Evolutionary conservation across 2,113 vertebrate genomes (phyloP).

Genomic region (Pelobates fuscus): DNA sequence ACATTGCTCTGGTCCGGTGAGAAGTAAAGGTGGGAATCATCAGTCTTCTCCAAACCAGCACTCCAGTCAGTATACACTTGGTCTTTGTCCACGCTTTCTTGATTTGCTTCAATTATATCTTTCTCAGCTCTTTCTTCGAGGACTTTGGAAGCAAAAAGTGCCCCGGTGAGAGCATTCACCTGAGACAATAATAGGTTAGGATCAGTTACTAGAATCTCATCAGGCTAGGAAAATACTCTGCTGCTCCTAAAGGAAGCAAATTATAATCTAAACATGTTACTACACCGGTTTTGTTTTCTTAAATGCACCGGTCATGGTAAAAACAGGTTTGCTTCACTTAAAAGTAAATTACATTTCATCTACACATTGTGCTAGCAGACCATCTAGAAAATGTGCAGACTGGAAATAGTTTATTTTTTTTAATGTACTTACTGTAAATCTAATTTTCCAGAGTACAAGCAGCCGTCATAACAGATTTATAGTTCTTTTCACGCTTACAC

Average conservation of each 20-base stretch:
- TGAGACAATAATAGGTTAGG: constrained; percentile 52
- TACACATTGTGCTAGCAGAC: too few species aligned
- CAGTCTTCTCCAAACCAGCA: constrained; percentile 83
- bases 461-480: too few species aligned
- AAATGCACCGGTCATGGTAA: too few species aligned
- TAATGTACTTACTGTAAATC: too few species aligned
- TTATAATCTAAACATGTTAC: too few species aligned
- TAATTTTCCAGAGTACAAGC: too few species aligned
- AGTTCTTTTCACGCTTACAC: too few species aligned
- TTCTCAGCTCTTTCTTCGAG: constrained; percentile 90
- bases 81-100: constrained; percentile 59
- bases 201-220: background rate
- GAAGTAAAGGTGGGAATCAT: constrained; percentile 95
- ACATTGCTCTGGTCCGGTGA: constrained; percentile 95
- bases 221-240: background rate
- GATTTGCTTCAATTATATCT: constrained; percentile 59
- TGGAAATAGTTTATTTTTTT: too few species aligned
- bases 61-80: constrained; percentile 96
- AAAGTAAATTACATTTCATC: too few species aligned
- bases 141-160: constrained; percentile 94
- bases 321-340: too few species aligned
- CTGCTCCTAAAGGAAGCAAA: background rate
- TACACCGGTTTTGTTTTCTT: too few species aligned
- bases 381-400: too few species aligned
- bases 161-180: constrained; percentile 93